Conservation (phyloP, 2,888 invertebrate species). For the Drosophila mayaguana region DNA sequence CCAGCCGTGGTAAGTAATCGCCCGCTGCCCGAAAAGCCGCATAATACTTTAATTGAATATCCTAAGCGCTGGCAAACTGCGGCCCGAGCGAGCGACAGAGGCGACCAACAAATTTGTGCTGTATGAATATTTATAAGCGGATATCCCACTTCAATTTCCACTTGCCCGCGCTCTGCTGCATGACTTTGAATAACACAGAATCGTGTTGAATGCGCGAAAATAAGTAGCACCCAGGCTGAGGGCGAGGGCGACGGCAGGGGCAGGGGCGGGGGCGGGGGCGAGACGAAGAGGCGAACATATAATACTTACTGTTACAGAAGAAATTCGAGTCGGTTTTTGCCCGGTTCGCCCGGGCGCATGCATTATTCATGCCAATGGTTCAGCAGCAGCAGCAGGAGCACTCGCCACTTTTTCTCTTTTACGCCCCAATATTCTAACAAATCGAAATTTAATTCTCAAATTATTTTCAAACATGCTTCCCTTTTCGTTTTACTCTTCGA, state of each 20-base stretch:
- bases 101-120: constrained; percentile 19
- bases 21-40: constrained; percentile 19
- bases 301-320: constrained; percentile 20
- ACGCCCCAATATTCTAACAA: constrained; percentile 56
- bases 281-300: not conserved
- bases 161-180: constrained; percentile 8
- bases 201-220: constrained; percentile 56
- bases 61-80: constrained; percentile 29
- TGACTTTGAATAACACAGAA: constrained; percentile 62
- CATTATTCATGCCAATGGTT: constrained; percentile 65
- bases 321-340: constrained; percentile 25
- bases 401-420: constrained; percentile 16
- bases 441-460: constrained; percentile 81
- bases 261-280: not conserved
- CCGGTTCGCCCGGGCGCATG: constrained; percentile 40
- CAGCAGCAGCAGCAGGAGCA: constrained; percentile 1
- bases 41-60: constrained; percentile 78
- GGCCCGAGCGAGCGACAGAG: not conserved
- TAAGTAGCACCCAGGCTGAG: constrained; percentile 16
- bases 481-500: constrained; percentile 36
- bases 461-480: constrained; percentile 60
- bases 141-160: constrained; percentile 39
- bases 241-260: not conserved
- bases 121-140: constrained; percentile 76
- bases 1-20: constrained; percentile 93